These are phyloP conservation scores for Atherinomorus stipes DNA, from an alignment of 2,113 vertebrate genomes.

Conservation along the genomic window DNA sequence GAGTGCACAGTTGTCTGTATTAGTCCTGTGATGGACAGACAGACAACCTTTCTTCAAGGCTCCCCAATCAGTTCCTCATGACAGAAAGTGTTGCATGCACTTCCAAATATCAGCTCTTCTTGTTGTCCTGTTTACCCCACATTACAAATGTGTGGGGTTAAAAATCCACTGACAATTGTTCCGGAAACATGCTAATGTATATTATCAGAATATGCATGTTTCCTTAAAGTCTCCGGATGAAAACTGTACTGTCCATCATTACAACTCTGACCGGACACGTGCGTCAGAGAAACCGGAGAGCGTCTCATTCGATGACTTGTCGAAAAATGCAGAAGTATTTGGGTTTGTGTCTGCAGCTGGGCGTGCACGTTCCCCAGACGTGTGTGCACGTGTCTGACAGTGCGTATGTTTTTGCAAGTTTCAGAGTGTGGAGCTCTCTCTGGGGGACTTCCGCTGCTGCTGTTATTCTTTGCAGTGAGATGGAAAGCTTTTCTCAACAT, in stretches of 20 bases:
- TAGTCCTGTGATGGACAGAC: not conserved
- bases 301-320: conserved; percentile 19
- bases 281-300: conserved; percentile 6
- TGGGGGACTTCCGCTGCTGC: conserved; percentile 64
- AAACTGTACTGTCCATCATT: conserved; percentile 38
- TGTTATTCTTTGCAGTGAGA: conserved; percentile 75
- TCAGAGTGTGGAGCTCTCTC: conserved; percentile 55
- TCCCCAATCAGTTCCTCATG: no score
- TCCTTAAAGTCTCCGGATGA: conserved; percentile 34
- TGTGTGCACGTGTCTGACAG: conserved; percentile 20
- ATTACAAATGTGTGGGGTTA: not conserved
- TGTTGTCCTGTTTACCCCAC: no score
- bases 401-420: conserved; percentile 18
- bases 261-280: conserved; percentile 16
- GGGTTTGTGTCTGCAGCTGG: conserved; percentile 12
- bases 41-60: no score
- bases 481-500: conserved; percentile 74
- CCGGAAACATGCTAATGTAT: not conserved
- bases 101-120: no score
- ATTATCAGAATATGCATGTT: conserved; percentile 26
- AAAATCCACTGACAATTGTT: not conserved
- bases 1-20: not conserved
- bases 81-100: no score
- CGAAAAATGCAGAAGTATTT: conserved; percentile 26
- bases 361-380: conserved; percentile 2